phyloP scores from a whole-genome alignment of 1,140 invertebrate species.

The Eulimnadia texana region DNA sequence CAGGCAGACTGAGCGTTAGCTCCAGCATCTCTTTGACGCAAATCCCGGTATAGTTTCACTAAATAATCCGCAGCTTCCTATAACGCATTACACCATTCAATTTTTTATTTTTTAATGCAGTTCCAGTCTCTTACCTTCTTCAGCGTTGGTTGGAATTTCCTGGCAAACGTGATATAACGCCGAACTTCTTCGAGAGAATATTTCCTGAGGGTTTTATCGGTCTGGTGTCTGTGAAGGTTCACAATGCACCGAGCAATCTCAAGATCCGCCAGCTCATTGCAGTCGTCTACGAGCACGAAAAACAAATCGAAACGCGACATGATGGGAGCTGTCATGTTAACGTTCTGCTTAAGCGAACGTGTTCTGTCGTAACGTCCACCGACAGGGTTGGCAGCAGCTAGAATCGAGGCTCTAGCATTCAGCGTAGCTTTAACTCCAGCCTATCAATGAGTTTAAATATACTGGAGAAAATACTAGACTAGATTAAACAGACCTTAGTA shows the following conservation, averaged over 20 bases:
- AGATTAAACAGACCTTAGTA: constrained; percentile 52
- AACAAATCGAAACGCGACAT: constrained; percentile 99
- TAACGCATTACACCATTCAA: constrained; percentile 19
- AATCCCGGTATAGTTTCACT: constrained; percentile 73
- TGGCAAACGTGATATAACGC: constrained; percentile 89
- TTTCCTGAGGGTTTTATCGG: constrained; percentile 53
- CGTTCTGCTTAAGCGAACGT: constrained; percentile 90
- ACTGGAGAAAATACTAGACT: constrained; percentile 7
- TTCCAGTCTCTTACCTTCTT: no score
- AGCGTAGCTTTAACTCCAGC: constrained; percentile 94
- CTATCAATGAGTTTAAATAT: constrained; percentile 26
- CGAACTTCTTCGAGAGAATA: constrained; percentile 78
- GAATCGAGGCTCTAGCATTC: constrained; percentile 92
- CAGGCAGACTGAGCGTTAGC: constrained; percentile 55
- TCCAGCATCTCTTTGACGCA: constrained; percentile 66
- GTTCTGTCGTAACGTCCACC: constrained; percentile 87
- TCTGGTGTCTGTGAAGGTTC: constrained; percentile 74
- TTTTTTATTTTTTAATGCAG: neutral
- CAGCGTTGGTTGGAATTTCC: constrained; percentile 89
- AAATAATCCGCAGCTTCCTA: constrained; percentile 68
- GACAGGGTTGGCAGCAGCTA: constrained; percentile 96
- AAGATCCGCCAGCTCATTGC: constrained; percentile 87
- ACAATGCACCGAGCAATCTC: constrained; percentile 92
- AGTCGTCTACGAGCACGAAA: constrained; percentile 93
- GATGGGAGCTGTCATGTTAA: constrained; percentile 84